A percentile compares a stretch with the other conserved stretches of the same genome.
Evolutionary conservation across 2,888 invertebrate genomes (phyloP).

Genomic region (Lepidocyrtoides sp.): DNA sequence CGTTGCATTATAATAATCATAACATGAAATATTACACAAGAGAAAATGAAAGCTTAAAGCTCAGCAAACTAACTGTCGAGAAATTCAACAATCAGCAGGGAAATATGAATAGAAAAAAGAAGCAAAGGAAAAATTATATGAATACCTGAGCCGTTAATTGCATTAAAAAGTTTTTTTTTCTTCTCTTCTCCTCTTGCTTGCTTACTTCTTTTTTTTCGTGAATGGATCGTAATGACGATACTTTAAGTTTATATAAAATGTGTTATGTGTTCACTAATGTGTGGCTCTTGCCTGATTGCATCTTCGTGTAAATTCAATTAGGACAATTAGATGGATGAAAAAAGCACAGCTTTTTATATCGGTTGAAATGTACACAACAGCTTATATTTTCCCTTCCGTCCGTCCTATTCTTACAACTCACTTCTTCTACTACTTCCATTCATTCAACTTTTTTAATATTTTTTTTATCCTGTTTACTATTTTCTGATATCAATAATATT

Average conservation of each 20-base stretch:
- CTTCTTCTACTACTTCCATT: background rate
- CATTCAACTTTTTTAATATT: background rate
- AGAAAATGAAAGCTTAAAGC: constrained; percentile 35
- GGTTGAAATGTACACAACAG: too few relatives aligned
- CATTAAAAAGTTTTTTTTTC: constrained; percentile 57
- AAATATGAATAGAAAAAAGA: background rate
- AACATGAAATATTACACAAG: constrained; percentile 20
- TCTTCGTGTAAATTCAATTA: constrained; percentile 78
- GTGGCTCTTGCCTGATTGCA: constrained; percentile 64
- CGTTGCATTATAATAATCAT: background rate
- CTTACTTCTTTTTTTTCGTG: background rate
- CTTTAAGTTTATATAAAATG: background rate
- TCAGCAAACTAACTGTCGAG: background rate
- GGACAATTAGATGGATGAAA: constrained; percentile 66
- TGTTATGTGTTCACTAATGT: background rate
- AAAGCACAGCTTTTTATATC: too few relatives aligned
- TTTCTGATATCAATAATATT: constrained; percentile 10
- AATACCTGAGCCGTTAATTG: constrained; percentile 70
- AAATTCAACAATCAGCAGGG: too few relatives aligned
- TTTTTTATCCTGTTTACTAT: background rate
- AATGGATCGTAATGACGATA: background rate
- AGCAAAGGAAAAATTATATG: background rate
- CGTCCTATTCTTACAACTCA: background rate
- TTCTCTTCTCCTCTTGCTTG: constrained; percentile 2
- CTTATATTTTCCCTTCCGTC: background rate